Conservation (phyloP, 2,113 vertebrate genomes). For the Tretioscincus oriximinensis region DNA sequence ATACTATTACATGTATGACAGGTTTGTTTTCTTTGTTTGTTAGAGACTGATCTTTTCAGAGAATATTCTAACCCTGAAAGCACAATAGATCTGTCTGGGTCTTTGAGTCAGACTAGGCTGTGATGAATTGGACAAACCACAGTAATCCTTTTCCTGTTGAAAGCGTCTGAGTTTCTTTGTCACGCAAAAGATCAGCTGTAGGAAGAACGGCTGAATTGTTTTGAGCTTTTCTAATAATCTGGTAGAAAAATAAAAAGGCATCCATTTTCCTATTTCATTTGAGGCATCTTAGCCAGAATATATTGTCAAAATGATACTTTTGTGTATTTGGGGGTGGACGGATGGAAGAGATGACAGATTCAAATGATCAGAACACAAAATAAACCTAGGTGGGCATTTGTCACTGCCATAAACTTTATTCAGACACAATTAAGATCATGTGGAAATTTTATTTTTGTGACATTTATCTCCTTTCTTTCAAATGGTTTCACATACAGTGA, state of each 20-base stretch:
- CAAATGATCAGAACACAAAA: background rate
- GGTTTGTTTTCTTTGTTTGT: too few species aligned
- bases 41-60: background rate
- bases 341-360: background rate
- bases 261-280: background rate
- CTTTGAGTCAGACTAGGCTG: background rate
- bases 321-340: background rate
- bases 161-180: background rate
- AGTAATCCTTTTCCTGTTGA: background rate
- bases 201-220: background rate
- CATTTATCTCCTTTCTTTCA: too few species aligned
- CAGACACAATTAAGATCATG: background rate
- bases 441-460: too few species aligned
- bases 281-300: background rate
- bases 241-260: background rate
- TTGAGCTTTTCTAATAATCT: background rate
- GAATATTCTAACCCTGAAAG: too few species aligned
- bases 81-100: background rate
- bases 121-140: background rate
- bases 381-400: background rate
- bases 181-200: background rate
- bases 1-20: too few species aligned
- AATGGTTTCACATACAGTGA: background rate
- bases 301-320: background rate
- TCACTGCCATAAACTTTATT: background rate